phyloP scores from a whole-genome alignment of 2,888 invertebrate genomes.

The Plusia festucae region DNA sequence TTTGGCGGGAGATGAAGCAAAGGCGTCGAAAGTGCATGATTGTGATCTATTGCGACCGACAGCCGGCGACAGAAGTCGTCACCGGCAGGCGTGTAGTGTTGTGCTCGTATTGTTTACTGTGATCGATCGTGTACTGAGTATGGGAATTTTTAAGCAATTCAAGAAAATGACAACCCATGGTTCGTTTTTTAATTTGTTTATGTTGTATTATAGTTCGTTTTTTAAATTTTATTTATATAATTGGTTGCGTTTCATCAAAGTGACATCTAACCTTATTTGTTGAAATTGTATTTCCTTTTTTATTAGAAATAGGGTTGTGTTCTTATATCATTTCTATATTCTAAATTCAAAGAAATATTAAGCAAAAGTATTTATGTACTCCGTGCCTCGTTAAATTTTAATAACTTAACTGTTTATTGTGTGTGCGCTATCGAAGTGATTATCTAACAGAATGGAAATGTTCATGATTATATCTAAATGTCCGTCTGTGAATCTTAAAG shows the following conservation, averaged over 20 bases:
- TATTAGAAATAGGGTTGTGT: too few species aligned
- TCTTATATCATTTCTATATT: too few species aligned
- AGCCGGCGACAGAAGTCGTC: slow-evolving; percentile 71
- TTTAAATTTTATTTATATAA: too few species aligned
- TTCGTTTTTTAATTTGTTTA: slow-evolving; percentile 63
- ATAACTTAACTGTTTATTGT: not conserved
- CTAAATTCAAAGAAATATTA: too few species aligned
- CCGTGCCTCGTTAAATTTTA: not conserved
- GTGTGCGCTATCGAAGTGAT: slow-evolving; percentile 10
- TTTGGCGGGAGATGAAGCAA: slow-evolving; percentile 60
- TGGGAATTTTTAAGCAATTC: slow-evolving; percentile 86
- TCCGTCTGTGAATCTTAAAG: not conserved
- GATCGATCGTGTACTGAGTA: slow-evolving; percentile 55
- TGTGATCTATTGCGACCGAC: slow-evolving; percentile 70
- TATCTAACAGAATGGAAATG: slow-evolving; percentile 28
- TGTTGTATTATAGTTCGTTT: not conserved
- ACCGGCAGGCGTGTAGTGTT: slow-evolving; percentile 61
- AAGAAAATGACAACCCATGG: slow-evolving; percentile 82
- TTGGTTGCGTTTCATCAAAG: not conserved
- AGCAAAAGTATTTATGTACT: too few species aligned
- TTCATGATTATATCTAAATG: slow-evolving; percentile 14
- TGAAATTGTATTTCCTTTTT: not conserved
- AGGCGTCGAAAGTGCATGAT: slow-evolving; percentile 68
- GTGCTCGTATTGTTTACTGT: slow-evolving; percentile 52
- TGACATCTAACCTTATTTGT: not conserved